A percentile compares a stretch with the other conserved stretches of the same genome.
Conservation (phyloP, 2,888 invertebrate species). For the Urechis unicinctus region DNA sequence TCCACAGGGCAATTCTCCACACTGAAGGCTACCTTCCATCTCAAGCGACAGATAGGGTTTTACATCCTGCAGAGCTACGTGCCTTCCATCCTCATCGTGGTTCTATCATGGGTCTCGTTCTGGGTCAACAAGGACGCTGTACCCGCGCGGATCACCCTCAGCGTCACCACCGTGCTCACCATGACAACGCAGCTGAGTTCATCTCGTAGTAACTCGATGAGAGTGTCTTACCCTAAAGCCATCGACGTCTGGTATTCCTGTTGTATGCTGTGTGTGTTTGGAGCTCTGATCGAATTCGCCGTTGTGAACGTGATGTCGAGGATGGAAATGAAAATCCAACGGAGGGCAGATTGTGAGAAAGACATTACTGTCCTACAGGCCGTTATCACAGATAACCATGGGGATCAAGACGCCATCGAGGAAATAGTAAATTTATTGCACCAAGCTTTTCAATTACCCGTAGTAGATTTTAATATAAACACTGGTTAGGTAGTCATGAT, state of each 20-base stretch:
- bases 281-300: background rate
- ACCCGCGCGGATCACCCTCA: conserved; percentile 21
- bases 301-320: background rate
- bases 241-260: conserved; percentile 16
- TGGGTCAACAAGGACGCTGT: conserved; percentile 23
- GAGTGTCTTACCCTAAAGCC: conserved; percentile 19
- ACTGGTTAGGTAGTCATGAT: no score
- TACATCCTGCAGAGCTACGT: conserved; percentile 22
- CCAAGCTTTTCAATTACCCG: no score
- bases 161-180: conserved; percentile 16
- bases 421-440: no score
- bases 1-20: conserved; percentile 15
- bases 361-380: no score
- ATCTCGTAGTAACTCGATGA: conserved; percentile 6
- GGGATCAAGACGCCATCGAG: no score
- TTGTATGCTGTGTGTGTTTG: conserved; percentile 17
- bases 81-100: conserved; percentile 21
- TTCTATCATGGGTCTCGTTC: conserved; percentile 22
- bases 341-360: background rate
- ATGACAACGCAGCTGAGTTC: conserved; percentile 16
- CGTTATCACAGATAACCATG: no score
- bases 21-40: conserved; percentile 15
- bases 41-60: conserved; percentile 17
- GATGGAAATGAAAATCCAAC: background rate
- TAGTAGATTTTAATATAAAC: no score